Percentiles rank a stretch among this genome's conserved stretches.
These are phyloP conservation scores for Phycodurus eques DNA, from an alignment of 2,113 vertebrate species.

Conservation along the genomic window DNA sequence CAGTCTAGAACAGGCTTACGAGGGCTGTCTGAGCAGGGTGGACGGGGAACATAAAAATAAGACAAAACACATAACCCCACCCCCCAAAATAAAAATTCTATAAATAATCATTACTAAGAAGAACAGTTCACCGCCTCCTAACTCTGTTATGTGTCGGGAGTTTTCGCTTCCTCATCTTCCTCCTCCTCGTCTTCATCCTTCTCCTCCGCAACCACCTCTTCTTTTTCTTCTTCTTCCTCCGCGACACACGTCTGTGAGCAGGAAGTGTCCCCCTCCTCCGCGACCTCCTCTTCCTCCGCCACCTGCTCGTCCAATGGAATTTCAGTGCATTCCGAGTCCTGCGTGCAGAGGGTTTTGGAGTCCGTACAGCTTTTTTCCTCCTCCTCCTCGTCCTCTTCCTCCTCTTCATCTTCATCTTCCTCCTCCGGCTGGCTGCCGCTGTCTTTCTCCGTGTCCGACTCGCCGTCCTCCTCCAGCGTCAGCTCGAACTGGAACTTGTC, in stretches of 20 bases:
- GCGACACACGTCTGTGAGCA: constrained; percentile 72
- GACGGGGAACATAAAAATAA: constrained; percentile 74
- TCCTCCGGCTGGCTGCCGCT: constrained; percentile 94
- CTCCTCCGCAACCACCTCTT: constrained; percentile 69
- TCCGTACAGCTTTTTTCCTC: constrained; percentile 91
- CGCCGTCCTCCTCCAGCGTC: constrained; percentile 93
- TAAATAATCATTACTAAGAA: constrained; percentile 77
- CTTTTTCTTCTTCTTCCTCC: constrained; percentile 78
- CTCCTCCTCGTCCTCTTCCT: constrained; percentile 82
- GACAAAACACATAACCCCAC: constrained; percentile 51
- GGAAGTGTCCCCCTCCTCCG: constrained; percentile 73
- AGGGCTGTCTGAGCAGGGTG: constrained; percentile 76
- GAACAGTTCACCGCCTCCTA: constrained; percentile 64
- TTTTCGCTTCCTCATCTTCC: constrained; percentile 70
- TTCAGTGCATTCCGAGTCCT: constrained; percentile 98
- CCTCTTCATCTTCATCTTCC: constrained; percentile 79
- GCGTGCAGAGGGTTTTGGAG: constrained; percentile 96
- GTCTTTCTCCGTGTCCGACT: constrained; percentile 96
- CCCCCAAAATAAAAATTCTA: constrained; percentile 69
- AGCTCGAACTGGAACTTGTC: constrained; percentile 99
- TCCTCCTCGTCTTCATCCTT: constrained; percentile 77
- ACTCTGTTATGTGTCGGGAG: constrained; percentile 86
- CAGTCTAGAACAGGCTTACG: not conserved
- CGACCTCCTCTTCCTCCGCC: constrained; percentile 79
- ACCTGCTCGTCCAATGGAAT: constrained; percentile 92